A percentile compares a stretch with the other conserved stretches of the same genome.
These are phyloP conservation scores for Gymnoscelis rufifasciata DNA, from an alignment of 2,888 invertebrate genomes.

Conservation along the genomic window DNA sequence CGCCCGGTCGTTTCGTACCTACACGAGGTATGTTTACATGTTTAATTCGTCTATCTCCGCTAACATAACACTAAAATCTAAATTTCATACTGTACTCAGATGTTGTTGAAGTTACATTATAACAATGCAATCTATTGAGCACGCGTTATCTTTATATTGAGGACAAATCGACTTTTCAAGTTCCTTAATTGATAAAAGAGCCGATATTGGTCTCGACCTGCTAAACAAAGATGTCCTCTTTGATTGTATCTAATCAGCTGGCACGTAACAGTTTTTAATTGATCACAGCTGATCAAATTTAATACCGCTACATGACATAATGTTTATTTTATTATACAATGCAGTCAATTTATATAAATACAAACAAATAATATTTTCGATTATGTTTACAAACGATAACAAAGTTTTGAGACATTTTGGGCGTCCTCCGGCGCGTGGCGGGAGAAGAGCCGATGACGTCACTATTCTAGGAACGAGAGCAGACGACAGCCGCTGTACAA, in stretches of 20 bases:
- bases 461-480: slow-evolving; percentile 42
- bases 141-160: slow-evolving; percentile 43
- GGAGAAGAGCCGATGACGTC: slow-evolving; percentile 30
- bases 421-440: slow-evolving; percentile 23
- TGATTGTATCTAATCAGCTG: slow-evolving; percentile 37
- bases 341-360: slow-evolving; percentile 15
- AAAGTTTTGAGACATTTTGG: slow-evolving; percentile 32
- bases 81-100: slow-evolving; percentile 15
- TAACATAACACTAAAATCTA: slow-evolving; percentile 23
- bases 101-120: slow-evolving; percentile 4
- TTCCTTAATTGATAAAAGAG: slow-evolving; percentile 51
- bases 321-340: slow-evolving; percentile 15
- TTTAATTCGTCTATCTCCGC: slow-evolving; percentile 38
- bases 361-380: slow-evolving; percentile 26
- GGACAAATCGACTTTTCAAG: slow-evolving; percentile 39
- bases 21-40: slow-evolving; percentile 54
- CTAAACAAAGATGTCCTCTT: slow-evolving; percentile 22
- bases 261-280: slow-evolving; percentile 24
- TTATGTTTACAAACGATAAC: slow-evolving; percentile 37
- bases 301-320: slow-evolving; percentile 12
- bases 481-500: slow-evolving; percentile 40
- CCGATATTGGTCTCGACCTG: slow-evolving; percentile 23
- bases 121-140: slow-evolving; percentile 37
- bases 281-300: slow-evolving; percentile 24
- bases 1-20: slow-evolving; percentile 58